These are phyloP conservation scores for Diplodus sargus DNA, from an alignment of 2,797 vertebrate genomes.

Conservation along the genomic window DNA sequence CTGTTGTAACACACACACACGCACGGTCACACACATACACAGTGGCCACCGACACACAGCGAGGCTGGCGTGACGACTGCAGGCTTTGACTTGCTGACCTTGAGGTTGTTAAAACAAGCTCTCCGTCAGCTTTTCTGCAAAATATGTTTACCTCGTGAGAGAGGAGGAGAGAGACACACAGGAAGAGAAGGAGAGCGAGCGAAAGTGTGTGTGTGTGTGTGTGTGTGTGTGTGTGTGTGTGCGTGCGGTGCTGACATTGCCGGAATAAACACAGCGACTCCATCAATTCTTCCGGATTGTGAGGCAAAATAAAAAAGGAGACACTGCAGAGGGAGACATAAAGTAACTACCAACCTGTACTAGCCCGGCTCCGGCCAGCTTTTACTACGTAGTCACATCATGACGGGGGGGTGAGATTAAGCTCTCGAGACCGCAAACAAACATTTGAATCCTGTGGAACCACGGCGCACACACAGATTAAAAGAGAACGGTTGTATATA, in stretches of 20 bases:
- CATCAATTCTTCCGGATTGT: conserved; percentile 79
- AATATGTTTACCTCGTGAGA: conserved; percentile 82
- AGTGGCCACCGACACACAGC: conserved; percentile 61
- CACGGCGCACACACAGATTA: conserved; percentile 51
- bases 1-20: conserved; percentile 60
- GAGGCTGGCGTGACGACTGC: conserved; percentile 77
- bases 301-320: conserved; percentile 67
- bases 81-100: conserved; percentile 84
- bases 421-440: conserved; percentile 53
- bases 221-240: conserved; percentile 43
- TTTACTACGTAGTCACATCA: conserved; percentile 48
- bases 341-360: conserved; percentile 66
- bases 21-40: conserved; percentile 33
- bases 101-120: conserved; percentile 86
- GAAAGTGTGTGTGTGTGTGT: conserved; percentile 16
- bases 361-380: conserved; percentile 45
- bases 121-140: conserved; percentile 85
- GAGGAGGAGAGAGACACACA: conserved; percentile 47
- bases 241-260: conserved; percentile 75
- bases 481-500: conserved; percentile 53
- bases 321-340: conserved; percentile 59
- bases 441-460: conserved; percentile 62
- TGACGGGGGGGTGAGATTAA: conserved; percentile 64
- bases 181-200: conserved; percentile 24
- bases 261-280: conserved; percentile 77